Evolutionary conservation across 2,888 invertebrate species (phyloP).

Genomic region (Ariolimax columbianus): DNA sequence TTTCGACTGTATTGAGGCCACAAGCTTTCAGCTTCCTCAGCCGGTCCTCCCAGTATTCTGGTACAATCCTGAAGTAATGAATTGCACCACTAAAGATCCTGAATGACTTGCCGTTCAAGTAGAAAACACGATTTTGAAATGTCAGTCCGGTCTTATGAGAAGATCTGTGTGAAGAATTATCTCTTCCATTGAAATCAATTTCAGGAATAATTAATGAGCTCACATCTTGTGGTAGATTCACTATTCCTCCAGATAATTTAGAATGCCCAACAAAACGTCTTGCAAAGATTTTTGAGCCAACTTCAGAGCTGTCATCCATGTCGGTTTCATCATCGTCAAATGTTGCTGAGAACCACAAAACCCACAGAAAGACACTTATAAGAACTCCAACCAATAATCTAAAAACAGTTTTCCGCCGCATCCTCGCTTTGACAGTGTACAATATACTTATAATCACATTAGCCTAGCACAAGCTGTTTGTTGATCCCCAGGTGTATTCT

Average conservation of each 20-base stretch:
- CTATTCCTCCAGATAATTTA: neutral
- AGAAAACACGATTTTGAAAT: constrained; percentile 65
- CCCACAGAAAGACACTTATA: constrained; percentile 28
- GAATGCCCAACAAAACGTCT: constrained; percentile 1
- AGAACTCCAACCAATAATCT: constrained; percentile 1
- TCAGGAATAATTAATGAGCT: neutral
- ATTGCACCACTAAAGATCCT: constrained; percentile 75
- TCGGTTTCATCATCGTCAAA: neutral
- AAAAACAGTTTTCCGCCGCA: constrained; percentile 27
- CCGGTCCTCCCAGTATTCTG: constrained; percentile 74
- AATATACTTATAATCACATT: too few relatives aligned
- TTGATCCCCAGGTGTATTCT: too few relatives aligned
- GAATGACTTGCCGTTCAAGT: constrained; percentile 67
- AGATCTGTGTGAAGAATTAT: neutral
- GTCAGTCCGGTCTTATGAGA: constrained; percentile 50
- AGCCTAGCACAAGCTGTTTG: too few relatives aligned
- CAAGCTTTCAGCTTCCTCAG: constrained; percentile 74
- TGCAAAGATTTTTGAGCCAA: neutral
- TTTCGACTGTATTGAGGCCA: constrained; percentile 77
- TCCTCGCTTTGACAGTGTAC: too few relatives aligned
- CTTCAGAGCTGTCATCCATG: neutral
- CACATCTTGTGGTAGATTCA: constrained; percentile 6
- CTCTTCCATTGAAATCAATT: neutral
- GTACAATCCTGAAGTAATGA: constrained; percentile 76
- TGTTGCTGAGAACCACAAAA: constrained; percentile 16